Evolutionary conservation across 2,113 vertebrate genomes (phyloP), one percentile per base, ranked within the genome.

Genomic region (Brachyistius frenatus): DNA sequence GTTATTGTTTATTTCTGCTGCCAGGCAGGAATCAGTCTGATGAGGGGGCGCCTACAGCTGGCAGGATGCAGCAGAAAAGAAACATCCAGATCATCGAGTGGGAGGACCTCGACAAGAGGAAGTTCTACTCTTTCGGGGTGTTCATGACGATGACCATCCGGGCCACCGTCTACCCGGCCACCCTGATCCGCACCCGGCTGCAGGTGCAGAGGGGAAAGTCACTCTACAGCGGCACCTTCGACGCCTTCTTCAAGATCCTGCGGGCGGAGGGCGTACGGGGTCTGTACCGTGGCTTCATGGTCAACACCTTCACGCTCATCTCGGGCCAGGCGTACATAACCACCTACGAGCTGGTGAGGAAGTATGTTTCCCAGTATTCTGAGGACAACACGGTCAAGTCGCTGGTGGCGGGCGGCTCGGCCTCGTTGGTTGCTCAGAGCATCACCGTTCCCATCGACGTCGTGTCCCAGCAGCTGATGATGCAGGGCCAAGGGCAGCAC

Each of bases 21-120:
- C 47, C 57, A 75, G 84, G 44, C 71, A 84, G 80, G 60, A 69
- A 31, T 83, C 81, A 65, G 15, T 92, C 86, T 84, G 84, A 91
- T 90, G 90, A 86, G 62, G 89, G 78, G 70, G 3, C 70, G 14
- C 7, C 75, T 36, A 30, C 76, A 52, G 37, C 70, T 32, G 84
- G 41, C 74, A 90, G 77, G 84, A 90, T 94, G 94, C 94, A 94
- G 62, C 90, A 94, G 89, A 95, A 95, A 73, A 94, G 97, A 53
- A 99, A 97, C 93, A 97, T 99, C 90, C 97, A 95, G 93, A 99
- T 99, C 94, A 99, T 99, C 0, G 98, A 99, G 87, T 99, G 98
- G 98, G 98, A 99, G 78, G 96, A 99, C 90, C 93, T 99, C 88
- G 98, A 99, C 95, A 99, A 99, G 80, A 95, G 94, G 91, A 99